Percentiles rank a stretch among this genome's conserved stretches.
Conservation (phyloP, 1,140 invertebrate genomes). For the Penaeus vannamei region DNA sequence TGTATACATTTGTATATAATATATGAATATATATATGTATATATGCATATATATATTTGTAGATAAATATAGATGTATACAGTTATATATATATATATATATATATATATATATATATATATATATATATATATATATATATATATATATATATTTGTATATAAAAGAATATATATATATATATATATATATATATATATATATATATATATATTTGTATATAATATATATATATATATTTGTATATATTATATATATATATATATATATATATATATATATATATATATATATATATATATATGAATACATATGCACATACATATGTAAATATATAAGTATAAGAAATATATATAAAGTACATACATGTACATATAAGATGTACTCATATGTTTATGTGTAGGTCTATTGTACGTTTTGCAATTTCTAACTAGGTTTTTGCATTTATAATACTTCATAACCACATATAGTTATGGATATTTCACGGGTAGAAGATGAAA, state of each 20-base stretch:
- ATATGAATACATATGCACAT: background rate
- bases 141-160: background rate
- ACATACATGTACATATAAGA: too few relatives aligned
- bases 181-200: constrained; percentile 34
- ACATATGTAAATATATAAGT: too few relatives aligned
- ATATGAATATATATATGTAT: background rate
- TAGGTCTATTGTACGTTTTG: background rate
- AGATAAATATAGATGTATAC: background rate
- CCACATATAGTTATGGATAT: too few relatives aligned
- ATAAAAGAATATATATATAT: constrained; percentile 37
- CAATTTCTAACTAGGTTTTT: too few relatives aligned
- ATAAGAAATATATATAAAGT: too few relatives aligned
- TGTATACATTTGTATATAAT: constrained; percentile 35
- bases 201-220: background rate
- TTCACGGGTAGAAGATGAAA: too few relatives aligned
- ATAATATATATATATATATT: background rate
- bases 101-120: constrained; percentile 23
- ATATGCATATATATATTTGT: too few relatives aligned
- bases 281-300: constrained; percentile 16
- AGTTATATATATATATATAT: constrained; percentile 4
- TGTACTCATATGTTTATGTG: too few relatives aligned
- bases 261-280: background rate
- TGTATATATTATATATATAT: too few relatives aligned
- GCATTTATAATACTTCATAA: too few relatives aligned
- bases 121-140: constrained; percentile 2